Evolutionary conservation across 2,888 invertebrate genomes (phyloP).

Genomic region (Phyllotreta cruciferae): DNA sequence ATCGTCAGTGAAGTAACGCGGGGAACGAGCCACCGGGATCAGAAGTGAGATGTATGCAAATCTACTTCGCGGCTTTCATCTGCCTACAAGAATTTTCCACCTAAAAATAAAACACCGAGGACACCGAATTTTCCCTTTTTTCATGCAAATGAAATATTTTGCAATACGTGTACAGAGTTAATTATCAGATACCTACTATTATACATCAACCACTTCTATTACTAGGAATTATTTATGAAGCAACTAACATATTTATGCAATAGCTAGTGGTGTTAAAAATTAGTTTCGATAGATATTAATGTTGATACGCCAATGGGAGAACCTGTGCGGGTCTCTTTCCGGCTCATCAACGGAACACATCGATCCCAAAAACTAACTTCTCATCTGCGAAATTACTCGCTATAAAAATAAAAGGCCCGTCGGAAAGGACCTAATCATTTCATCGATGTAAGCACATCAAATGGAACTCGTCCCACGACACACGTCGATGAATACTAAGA

Average conservation of each 20-base stretch:
- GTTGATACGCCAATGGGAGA: conserved; percentile 21
- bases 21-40: conserved; percentile 12
- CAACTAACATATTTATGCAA: no score
- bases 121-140: no score
- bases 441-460: conserved; percentile 34
- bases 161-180: no score
- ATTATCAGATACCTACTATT: no score
- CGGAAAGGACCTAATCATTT: conserved; percentile 34
- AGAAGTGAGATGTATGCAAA: conserved; percentile 21
- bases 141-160: no score
- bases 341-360: conserved; percentile 28
- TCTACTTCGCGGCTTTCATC: conserved; percentile 10
- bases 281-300: background rate
- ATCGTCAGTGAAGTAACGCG: conserved; percentile 31
- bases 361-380: conserved; percentile 30
- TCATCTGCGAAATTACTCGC: conserved; percentile 32
- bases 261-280: background rate
- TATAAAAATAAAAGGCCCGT: conserved; percentile 34
- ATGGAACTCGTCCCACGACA: conserved; percentile 27
- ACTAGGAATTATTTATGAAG: no score
- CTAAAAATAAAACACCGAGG: background rate
- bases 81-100: background rate
- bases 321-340: conserved; percentile 42
- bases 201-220: no score
- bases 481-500: conserved; percentile 35